A percentile compares a stretch with the other conserved stretches of the same genome.
phyloP scores from a whole-genome alignment of 1,140 invertebrate genomes.

The Drosophila suzukii region DNA sequence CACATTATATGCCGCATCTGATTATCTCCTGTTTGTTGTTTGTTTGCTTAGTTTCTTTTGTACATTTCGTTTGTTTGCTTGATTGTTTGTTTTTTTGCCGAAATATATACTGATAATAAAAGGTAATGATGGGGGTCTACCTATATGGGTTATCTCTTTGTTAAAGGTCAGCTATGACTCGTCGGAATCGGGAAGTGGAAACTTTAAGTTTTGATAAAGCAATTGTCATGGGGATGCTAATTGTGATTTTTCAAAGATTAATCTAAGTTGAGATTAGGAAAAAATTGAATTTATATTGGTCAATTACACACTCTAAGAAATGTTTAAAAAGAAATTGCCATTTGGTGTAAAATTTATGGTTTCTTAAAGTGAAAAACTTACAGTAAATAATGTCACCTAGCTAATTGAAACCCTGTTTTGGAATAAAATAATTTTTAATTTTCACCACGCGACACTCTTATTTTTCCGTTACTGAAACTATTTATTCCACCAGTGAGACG shows the following conservation, averaged over 20 bases:
- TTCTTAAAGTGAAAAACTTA: too few species aligned
- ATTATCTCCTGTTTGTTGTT: conserved; percentile 67
- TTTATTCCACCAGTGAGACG: neutral
- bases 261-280: neutral
- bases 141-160: conserved; percentile 34
- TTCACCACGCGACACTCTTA: neutral
- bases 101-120: conserved; percentile 53
- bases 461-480: neutral
- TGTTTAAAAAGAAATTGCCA: too few species aligned
- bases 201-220: conserved; percentile 39
- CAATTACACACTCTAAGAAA: neutral
- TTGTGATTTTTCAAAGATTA: neutral
- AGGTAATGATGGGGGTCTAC: conserved; percentile 66
- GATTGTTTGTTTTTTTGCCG: conserved; percentile 65
- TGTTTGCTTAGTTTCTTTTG: conserved; percentile 63
- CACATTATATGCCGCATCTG: conserved; percentile 80
- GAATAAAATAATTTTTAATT: neutral
- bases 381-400: too few species aligned
- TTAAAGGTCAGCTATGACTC: conserved; percentile 15
- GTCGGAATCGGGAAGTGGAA: conserved; percentile 23
- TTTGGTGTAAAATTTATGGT: too few species aligned
- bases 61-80: conserved; percentile 45
- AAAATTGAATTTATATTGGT: too few species aligned
- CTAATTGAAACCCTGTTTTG: neutral
- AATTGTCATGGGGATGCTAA: conserved; percentile 8